phyloP scores from a whole-genome alignment of 2,797 vertebrate genomes.

The Eospalax fontanierii region DNA sequence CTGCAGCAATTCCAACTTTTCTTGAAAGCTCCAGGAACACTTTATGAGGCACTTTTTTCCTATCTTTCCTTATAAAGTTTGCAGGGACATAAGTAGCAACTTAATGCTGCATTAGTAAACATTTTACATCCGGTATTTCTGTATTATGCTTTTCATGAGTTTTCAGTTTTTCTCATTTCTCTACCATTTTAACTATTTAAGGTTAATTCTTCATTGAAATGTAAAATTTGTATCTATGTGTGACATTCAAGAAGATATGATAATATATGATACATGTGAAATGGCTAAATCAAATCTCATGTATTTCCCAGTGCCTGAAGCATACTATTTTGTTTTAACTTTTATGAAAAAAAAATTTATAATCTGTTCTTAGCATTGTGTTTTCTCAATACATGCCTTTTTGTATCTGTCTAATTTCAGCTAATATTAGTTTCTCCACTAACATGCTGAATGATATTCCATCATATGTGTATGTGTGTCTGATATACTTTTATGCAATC shows the following conservation, averaged over 20 bases:
- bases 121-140: background rate
- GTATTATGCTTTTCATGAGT: background rate
- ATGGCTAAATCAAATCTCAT: background rate
- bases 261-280: background rate
- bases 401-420: background rate
- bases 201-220: background rate
- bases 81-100: background rate
- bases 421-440: background rate
- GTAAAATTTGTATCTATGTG: background rate
- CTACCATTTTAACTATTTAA: background rate
- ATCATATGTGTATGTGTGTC: background rate
- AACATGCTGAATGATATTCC: background rate
- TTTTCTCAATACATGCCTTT: background rate
- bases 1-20: conserved; percentile 46
- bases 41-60: background rate
- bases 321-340: background rate
- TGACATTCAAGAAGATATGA: background rate
- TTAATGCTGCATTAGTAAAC: conserved; percentile 32
- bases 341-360: background rate
- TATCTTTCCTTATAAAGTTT: conserved; percentile 24
- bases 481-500: background rate
- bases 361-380: background rate
- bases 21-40: conserved; percentile 1
- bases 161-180: background rate
- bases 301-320: background rate